Evolutionary conservation across 2,797 vertebrate genomes (phyloP), one percentile per base, ranked within the genome.

Genomic region (Hipposideros larvatus): DNA sequence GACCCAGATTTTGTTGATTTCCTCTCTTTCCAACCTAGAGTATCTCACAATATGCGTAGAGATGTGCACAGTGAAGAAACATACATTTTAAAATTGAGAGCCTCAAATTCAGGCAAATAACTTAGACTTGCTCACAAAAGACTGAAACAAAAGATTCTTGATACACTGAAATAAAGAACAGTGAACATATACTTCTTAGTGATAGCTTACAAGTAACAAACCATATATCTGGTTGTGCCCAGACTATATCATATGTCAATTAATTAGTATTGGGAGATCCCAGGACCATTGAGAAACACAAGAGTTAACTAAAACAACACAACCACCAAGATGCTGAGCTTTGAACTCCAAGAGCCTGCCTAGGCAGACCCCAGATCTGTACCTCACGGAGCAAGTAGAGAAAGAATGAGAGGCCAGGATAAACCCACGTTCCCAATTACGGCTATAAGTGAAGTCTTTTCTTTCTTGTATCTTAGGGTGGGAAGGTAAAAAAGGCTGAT

Each of bases 111-210:
- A 82, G 48, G 70, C 19, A 83, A 93, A 46, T 66, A 87, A 84
- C 31, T 92, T 83, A 70, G 13, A 11, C 53, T 63, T 28, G 11
- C 37, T 74, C 43, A 65, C 24, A 65, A 57, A 79, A 41, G 19
- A 95, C 91, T 55, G 13, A 89, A 87, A 88, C 18, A 88, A 86
- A 87, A 80, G 65, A 66, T 53, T 96, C 87, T 18, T 79, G 78
- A 95, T 63, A 74, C 19, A 55, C 5, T 93, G 48, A 90, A 91
- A 91, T 90, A 89, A 90, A 92, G 21, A 77, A 73, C 4, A 63
- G 28, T 59, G 34, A 57, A 46, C 41, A 34, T 15, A 66, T n/a
- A 51, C 21, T 8, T 57, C 48, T 88, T 66, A 66, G 22, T 80
- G 11, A 66, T 66, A 70, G 75, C 31, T 84, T 63, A 37, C 2